These are phyloP conservation scores for Steinernema feltiae DNA, from an alignment of 1,140 invertebrate genomes.

Conservation along the genomic window DNA sequence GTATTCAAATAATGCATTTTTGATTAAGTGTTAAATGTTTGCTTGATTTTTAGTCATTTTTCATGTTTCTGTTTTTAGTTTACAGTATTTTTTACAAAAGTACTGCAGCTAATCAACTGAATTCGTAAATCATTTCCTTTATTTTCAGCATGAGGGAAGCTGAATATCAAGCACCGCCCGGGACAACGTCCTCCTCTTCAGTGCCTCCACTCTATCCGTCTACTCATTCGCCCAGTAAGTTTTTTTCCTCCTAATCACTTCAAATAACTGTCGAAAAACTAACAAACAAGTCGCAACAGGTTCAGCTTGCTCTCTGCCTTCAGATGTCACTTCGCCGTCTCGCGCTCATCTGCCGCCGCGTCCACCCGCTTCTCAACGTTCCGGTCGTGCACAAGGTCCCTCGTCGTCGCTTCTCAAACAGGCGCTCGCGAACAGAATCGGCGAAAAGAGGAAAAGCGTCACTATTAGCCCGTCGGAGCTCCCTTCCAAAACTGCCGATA, in stretches of 20 bases:
- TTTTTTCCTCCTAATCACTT: not conserved
- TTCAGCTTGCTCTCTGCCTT: conserved; percentile 15
- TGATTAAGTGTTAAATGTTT: too few species aligned
- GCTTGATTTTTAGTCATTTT: too few species aligned
- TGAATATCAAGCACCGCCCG: conserved; percentile 1
- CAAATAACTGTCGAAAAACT: not conserved
- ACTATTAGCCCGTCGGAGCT: not conserved
- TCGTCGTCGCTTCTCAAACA: conserved; percentile 41
- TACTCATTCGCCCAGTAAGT: conserved; percentile 11
- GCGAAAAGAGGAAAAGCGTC: not conserved
- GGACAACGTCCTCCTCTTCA: not conserved
- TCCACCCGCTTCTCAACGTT: not conserved
- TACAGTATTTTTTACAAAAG: too few species aligned
- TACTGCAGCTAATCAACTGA: too few species aligned
- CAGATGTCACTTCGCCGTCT: not conserved
- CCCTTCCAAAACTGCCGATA: conserved; percentile 1
- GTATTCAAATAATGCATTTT: too few species aligned
- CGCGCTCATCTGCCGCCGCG: not conserved
- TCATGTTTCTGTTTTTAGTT: too few species aligned
- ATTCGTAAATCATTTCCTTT: too few species aligned
- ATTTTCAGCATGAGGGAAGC: conserved; percentile 11
- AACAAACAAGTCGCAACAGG: not conserved
- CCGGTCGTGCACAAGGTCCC: not conserved
- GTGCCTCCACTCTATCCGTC: not conserved
- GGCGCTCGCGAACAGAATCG: conserved; percentile 42